Percentiles rank a stretch among this genome's conserved stretches.
Evolutionary conservation across 2,888 invertebrate genomes (phyloP).

Genomic region (Pasiphila rectangulata): DNA sequence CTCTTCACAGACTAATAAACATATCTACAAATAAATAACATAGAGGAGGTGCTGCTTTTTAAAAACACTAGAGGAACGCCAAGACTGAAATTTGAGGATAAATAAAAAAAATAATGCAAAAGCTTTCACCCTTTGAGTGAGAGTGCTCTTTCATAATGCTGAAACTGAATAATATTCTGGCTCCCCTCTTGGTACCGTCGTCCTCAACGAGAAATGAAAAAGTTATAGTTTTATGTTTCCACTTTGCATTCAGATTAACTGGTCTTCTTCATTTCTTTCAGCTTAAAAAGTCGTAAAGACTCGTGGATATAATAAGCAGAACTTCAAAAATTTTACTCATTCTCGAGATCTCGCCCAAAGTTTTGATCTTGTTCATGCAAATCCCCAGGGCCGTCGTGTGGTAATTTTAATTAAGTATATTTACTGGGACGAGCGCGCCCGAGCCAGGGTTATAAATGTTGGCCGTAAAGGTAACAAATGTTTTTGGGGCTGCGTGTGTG

Average conservation of each 20-base stretch:
- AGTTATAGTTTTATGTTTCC: background rate
- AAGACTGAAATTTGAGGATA: no score
- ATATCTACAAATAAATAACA: no score
- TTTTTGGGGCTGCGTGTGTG: conserved; percentile 38
- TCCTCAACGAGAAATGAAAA: background rate
- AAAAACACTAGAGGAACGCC: no score
- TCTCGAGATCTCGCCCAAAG: conserved; percentile 43
- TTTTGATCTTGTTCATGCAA: conserved; percentile 55
- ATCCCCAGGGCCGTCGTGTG: conserved; percentile 59
- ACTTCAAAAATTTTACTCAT: conserved; percentile 28
- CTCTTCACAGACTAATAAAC: no score
- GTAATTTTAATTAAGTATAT: conserved; percentile 78
- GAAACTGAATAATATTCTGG: no score
- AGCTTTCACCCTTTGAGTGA: no score
- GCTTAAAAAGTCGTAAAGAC: background rate
- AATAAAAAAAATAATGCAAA: no score
- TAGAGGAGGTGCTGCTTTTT: no score
- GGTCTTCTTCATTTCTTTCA: background rate
- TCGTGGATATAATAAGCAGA: conserved; percentile 1
- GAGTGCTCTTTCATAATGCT: no score
- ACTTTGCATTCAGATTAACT: background rate
- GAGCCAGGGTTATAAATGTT: conserved; percentile 64
- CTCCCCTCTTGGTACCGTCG: no score
- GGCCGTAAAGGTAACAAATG: conserved; percentile 70
- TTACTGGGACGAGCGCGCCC: conserved; percentile 60